Base-by-base conservation (phyloP, 2,888 invertebrate genomes). In the Caenorhabditis sp. region DNA sequence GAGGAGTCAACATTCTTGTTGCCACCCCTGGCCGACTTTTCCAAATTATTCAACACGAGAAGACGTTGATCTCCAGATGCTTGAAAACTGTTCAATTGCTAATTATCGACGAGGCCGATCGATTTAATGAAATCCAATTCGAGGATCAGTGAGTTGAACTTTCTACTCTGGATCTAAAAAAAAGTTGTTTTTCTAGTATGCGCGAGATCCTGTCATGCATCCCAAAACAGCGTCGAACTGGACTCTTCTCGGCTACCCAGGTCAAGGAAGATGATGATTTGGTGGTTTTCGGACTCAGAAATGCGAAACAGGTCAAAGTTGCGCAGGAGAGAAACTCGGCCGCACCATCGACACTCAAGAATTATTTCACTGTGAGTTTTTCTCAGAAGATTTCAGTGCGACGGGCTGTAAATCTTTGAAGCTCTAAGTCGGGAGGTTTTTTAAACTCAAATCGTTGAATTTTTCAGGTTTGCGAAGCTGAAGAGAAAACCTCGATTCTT, bases 181-280 rank as follows among this genome's bases (percentile, higher is more conserved):
- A n/a, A n/a, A n/a, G n/a, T n/a, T n/a, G n/a, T 36, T 25, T 53
- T 53, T 53, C 25, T 21, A 90, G 93, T 1, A 90, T 97, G 20
- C 93, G 94, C 81, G 93, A 93, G 20, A 97, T 99, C 82, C 90
- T 99, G 4, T 92, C 93, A 80, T 94, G 93, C 89, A 89, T 99
- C 50, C 99, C 99, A 0, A 92, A 95, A 43, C 95, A 95, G 87
- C 91, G 99, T 36, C 91, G 97, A 81, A 99, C 99, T 0, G 96
- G 97, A 0, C 90, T 99, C n/a, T 99, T 99, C 90, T 97, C 97
- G 0, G 99, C 99, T 0, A 99, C 99, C 1, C 97, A 97, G 90
- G 97, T 97, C 0, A 94, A 94, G 86, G 94, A 96, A 89, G 91
- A 97, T 0, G 92, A 94, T 75, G 93, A 94, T 84, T 89, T 99